Percentiles rank a stretch among this genome's conserved stretches.
phyloP scores from a whole-genome alignment of 2,113 vertebrate species.

The Eurystomus gularis region DNA sequence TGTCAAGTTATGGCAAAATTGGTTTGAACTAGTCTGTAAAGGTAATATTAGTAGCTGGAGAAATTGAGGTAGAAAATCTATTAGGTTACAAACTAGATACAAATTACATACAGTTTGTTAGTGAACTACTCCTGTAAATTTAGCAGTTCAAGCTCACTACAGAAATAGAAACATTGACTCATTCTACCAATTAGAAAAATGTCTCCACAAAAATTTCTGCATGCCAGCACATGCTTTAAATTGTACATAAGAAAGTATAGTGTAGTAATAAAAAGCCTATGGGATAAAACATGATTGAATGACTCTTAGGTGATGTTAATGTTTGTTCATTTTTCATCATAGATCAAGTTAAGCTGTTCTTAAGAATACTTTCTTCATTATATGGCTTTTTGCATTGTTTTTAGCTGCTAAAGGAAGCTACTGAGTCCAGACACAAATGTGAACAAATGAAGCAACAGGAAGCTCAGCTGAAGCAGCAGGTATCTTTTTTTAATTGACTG shows the following conservation, averaged over 20 bases:
- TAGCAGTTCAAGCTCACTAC: not conserved
- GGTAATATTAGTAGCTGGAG: not conserved
- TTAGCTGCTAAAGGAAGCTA: slow-evolving; percentile 94
- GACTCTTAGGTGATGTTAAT: not conserved
- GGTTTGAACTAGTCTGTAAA: not conserved
- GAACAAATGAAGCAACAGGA: slow-evolving; percentile 98
- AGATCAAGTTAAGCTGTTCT: not conserved
- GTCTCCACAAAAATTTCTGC: not conserved
- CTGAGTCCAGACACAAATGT: slow-evolving; percentile 93
- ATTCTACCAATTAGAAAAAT: not conserved
- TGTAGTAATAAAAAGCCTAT: not conserved
- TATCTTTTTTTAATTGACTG: slow-evolving; percentile 11
- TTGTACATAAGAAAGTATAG: not conserved
- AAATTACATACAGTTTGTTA: not conserved
- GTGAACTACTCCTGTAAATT: not conserved
- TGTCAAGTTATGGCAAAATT: not conserved
- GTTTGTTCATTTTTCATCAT: not conserved
- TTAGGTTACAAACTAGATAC: not conserved
- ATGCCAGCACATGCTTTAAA: not conserved
- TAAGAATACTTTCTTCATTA: not conserved
- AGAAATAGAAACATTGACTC: not conserved
- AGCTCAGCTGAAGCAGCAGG: slow-evolving; percentile 95
- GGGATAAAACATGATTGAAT: not conserved
- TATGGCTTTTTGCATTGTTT: not conserved
- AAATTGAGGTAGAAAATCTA: not conserved